A percentile compares a stretch with the other conserved stretches of the same genome.
phyloP scores from a whole-genome alignment of 2,888 invertebrate species.

The Mythimna albipuncta region DNA sequence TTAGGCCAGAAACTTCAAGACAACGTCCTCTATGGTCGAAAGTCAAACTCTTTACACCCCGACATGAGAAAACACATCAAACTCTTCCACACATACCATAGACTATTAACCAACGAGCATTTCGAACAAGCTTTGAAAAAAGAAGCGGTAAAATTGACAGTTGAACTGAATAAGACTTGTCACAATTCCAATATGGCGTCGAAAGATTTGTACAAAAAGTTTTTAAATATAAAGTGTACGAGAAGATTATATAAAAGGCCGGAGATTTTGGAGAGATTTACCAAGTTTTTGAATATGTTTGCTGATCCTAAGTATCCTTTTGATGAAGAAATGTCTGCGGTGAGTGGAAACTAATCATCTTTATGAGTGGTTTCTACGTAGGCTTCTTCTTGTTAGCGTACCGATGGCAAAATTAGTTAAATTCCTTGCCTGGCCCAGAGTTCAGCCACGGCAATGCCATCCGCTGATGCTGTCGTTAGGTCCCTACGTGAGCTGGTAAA shows the following conservation, averaged over 20 bases:
- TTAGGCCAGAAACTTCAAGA: constrained; percentile 13
- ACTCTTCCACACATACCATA: constrained; percentile 54
- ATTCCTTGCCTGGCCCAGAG: no score
- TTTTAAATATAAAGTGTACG: constrained; percentile 14
- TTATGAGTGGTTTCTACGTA: no score
- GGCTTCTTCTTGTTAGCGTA: no score
- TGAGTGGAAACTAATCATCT: constrained; percentile 48
- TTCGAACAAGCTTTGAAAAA: constrained; percentile 46
- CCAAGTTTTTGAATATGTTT: constrained; percentile 71
- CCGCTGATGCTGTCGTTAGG: no score
- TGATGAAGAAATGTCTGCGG: constrained; percentile 73
- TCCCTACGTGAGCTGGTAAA: no score
- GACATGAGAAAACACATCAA: constrained; percentile 10
- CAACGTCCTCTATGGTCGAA: background rate
- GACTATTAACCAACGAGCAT: constrained; percentile 51
- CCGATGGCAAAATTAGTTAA: no score
- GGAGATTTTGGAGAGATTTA: constrained; percentile 69
- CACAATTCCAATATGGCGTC: constrained; percentile 3
- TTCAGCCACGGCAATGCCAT: no score
- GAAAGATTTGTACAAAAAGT: background rate
- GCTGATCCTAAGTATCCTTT: constrained; percentile 66
- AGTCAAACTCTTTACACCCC: background rate
- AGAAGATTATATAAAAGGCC: constrained; percentile 57
- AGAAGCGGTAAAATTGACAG: constrained; percentile 37
- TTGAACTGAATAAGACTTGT: constrained; percentile 31